These are phyloP conservation scores for Ptychochromis oligacanthus DNA, from an alignment of 2,113 vertebrate species.

Conservation along the genomic window DNA sequence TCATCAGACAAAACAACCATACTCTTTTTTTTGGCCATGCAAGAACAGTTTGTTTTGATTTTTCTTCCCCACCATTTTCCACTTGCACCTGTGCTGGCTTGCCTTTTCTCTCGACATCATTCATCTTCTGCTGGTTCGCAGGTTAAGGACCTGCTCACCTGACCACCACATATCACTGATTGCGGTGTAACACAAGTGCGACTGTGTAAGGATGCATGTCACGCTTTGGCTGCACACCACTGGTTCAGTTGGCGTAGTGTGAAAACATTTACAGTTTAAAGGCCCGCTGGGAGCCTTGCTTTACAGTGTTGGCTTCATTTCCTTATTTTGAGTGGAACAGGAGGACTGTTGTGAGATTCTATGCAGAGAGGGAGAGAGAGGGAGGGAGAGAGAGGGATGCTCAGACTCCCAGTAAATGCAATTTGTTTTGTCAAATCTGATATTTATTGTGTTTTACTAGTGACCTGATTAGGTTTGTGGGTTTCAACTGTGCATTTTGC, in stretches of 20 bases:
- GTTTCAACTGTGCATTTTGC: not conserved
- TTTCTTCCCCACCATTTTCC: conserved; percentile 38
- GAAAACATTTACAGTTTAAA: conserved; percentile 60
- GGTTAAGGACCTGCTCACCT: conserved; percentile 56
- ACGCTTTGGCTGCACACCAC: conserved; percentile 36
- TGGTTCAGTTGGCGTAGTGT: conserved; percentile 27
- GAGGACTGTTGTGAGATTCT: not conserved
- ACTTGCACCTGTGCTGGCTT: conserved; percentile 44
- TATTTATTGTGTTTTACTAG: conserved; percentile 54
- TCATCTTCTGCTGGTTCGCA: conserved; percentile 71
- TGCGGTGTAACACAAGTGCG: conserved; percentile 4
- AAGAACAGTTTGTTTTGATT: conserved; percentile 31
- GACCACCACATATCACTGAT: conserved; percentile 70
- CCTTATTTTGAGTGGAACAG: conserved; percentile 19
- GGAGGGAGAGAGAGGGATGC: not conserved
- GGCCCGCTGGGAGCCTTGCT: conserved; percentile 36
- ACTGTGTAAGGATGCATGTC: conserved; percentile 49
- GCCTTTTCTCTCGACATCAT: conserved; percentile 44
- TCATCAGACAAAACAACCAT: conserved; percentile 50
- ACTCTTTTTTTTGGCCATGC: conserved; percentile 43
- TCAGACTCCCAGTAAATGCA: conserved; percentile 26
- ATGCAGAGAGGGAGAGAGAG: not conserved
- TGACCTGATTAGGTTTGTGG: conserved; percentile 16
- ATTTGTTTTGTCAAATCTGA: conserved; percentile 33
- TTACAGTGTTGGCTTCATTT: conserved; percentile 40